phyloP scores from a whole-genome alignment of 2,113 vertebrate genomes.

The Prietella phreatophila region DNA sequence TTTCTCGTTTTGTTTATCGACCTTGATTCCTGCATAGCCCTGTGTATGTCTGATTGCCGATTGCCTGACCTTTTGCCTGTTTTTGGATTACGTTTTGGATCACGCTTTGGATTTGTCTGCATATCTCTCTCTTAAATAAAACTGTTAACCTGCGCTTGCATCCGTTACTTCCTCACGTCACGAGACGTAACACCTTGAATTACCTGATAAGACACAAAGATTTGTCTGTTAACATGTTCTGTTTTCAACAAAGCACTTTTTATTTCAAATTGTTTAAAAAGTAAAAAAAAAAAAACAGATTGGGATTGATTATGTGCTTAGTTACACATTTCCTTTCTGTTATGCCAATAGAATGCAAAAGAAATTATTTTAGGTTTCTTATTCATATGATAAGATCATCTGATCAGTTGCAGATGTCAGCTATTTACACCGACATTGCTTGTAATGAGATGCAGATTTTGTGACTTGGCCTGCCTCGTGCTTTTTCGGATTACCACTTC shows the following conservation, averaged over 20 bases:
- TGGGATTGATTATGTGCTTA: constrained; percentile 41
- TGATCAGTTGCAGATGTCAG: constrained; percentile 58
- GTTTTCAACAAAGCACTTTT: constrained; percentile 55
- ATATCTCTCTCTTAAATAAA: too few relatives aligned
- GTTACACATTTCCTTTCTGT: not conserved
- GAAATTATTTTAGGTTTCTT: not conserved
- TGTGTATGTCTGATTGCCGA: too few relatives aligned
- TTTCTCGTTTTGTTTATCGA: too few relatives aligned
- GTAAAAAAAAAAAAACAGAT: not conserved
- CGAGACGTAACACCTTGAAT: constrained; percentile 32
- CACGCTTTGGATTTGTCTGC: too few relatives aligned
- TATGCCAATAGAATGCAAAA: not conserved
- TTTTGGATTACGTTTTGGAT: too few relatives aligned
- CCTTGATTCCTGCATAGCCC: too few relatives aligned
- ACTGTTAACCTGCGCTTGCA: too few relatives aligned
- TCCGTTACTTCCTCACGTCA: too few relatives aligned
- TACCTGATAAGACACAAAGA: constrained; percentile 51
- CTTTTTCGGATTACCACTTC: constrained; percentile 65
- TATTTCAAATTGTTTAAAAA: constrained; percentile 41
- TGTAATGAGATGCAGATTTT: constrained; percentile 68
- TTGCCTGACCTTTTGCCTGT: too few relatives aligned
- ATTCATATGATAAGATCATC: not conserved
- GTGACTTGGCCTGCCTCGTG: constrained; percentile 52
- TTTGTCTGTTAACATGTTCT: constrained; percentile 57
- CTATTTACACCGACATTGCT: constrained; percentile 52